Conservation (phyloP, 2,113 vertebrate genomes). For the Falcunculus frontatus region DNA sequence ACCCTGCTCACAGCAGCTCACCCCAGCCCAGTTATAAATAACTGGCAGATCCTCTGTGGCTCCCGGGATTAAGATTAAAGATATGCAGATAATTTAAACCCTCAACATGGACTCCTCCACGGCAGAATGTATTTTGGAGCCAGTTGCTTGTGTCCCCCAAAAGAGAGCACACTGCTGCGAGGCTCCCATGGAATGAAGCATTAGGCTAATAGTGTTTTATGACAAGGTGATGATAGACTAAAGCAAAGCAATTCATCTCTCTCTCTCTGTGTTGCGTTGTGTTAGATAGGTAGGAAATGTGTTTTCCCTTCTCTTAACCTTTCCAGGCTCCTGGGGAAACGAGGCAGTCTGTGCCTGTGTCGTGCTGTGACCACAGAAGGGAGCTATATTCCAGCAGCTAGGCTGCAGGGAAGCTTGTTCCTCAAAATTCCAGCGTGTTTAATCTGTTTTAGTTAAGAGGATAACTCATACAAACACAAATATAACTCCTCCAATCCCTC, state of each 20-base stretch:
- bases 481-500: background rate
- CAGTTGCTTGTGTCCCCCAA: background rate
- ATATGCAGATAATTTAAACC: constrained; percentile 2
- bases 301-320: background rate
- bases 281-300: background rate
- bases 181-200: background rate
- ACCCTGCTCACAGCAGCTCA: constrained; percentile 39
- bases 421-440: background rate
- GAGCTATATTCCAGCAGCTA: background rate
- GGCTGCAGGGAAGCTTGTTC: background rate
- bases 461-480: background rate
- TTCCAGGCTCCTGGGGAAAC: background rate
- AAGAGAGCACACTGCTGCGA: background rate
- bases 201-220: background rate
- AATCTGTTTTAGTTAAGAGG: background rate
- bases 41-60: background rate
- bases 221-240: background rate
- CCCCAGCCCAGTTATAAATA: constrained; percentile 43
- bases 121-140: background rate
- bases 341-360: background rate
- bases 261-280: background rate
- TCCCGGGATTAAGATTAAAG: constrained; percentile 51
- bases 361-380: background rate
- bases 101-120: background rate
- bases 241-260: background rate